Evolutionary conservation across 2,113 vertebrate genomes (phyloP).

Genomic region (Cardinalis cardinalis): DNA sequence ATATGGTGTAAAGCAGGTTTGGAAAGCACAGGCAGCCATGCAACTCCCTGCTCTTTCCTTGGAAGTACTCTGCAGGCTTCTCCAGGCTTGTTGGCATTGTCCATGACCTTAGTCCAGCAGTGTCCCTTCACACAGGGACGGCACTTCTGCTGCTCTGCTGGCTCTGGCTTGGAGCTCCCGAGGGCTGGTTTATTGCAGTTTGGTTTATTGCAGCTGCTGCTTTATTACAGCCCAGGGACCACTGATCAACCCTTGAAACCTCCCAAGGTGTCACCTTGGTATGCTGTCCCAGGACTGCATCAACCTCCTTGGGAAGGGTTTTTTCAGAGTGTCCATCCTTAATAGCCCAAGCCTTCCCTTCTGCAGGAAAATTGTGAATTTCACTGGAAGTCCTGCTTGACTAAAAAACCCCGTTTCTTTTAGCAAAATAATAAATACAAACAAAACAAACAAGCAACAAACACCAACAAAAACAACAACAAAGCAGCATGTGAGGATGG

Average conservation of each 20-base stretch:
- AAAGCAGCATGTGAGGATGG: neutral
- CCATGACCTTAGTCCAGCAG: neutral
- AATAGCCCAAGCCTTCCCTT: neutral
- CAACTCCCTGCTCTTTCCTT: neutral
- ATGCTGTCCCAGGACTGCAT: neutral
- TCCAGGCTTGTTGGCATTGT: neutral
- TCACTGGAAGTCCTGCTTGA: neutral
- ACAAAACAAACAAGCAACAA: too few species aligned
- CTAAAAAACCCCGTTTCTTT: neutral
- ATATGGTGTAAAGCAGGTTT: neutral
- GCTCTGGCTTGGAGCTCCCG: neutral
- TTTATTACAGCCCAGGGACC: accelerated
- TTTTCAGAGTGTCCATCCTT: neutral
- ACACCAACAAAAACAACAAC: neutral
- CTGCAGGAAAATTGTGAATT: neutral
- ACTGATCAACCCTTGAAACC: neutral
- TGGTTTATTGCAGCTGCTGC: too few species aligned
- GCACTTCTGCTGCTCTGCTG: neutral
- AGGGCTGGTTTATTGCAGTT: neutral
- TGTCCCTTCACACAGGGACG: neutral
- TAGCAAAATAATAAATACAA: neutral
- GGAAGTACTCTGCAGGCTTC: neutral
- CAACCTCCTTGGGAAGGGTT: neutral
- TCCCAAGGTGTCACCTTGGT: accelerated
- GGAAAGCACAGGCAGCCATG: accelerated